Conservation (phyloP, 2,797 vertebrate genomes). For the Pseudopleuronectes americanus region DNA sequence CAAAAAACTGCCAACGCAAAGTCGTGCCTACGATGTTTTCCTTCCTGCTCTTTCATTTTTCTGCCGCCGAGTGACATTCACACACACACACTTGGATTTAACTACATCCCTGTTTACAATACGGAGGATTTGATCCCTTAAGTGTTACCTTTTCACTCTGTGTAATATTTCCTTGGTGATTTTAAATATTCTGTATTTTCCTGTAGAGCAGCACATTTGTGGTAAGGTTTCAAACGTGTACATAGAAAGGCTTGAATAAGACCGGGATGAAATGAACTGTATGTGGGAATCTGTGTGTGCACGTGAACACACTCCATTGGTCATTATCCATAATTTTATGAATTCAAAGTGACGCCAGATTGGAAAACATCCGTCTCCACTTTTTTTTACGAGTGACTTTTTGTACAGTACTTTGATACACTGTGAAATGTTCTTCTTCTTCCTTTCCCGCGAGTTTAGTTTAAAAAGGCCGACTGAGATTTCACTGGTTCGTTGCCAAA, state of each 20-base stretch:
- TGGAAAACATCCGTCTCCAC: constrained; percentile 33
- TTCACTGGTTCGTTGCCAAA: constrained; percentile 43
- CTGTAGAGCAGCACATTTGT: neutral
- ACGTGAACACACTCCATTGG: constrained; percentile 41
- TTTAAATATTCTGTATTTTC: constrained; percentile 16
- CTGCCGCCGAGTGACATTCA: constrained; percentile 28
- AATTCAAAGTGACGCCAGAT: constrained; percentile 46
- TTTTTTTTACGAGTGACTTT: constrained; percentile 43
- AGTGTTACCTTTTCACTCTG: neutral
- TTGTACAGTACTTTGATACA: constrained; percentile 81
- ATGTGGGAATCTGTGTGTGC: constrained; percentile 12
- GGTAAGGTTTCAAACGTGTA: constrained; percentile 23
- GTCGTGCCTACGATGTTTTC: neutral
- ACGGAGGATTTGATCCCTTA: neutral
- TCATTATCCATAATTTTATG: constrained; percentile 35
- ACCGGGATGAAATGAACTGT: neutral
- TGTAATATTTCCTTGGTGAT: neutral
- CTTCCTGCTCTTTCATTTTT: neutral
- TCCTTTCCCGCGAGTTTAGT: constrained; percentile 11
- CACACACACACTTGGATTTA: constrained; percentile 6
- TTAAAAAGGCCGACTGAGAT: constrained; percentile 57
- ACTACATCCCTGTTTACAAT: constrained; percentile 11
- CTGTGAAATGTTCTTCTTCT: constrained; percentile 74
- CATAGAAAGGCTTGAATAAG: constrained; percentile 14
- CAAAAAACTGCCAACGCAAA: constrained; percentile 31